These are phyloP conservation scores for Speoplatyrhinus poulsoni DNA, from an alignment of 2,113 vertebrate species.

Conservation along the genomic window DNA sequence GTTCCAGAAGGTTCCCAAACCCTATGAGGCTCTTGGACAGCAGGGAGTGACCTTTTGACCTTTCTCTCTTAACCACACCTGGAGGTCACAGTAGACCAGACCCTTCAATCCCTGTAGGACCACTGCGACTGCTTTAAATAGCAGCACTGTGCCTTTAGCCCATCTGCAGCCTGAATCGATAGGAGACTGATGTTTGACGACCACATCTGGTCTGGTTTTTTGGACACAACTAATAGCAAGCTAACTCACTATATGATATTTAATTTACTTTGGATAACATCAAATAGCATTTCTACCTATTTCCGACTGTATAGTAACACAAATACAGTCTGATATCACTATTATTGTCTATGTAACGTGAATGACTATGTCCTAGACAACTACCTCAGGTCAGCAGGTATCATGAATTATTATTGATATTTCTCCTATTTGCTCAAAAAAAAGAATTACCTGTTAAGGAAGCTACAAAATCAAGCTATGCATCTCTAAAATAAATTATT, in stretches of 20 bases:
- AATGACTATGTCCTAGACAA: too few species aligned
- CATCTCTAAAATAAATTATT: not conserved
- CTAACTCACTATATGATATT: not conserved
- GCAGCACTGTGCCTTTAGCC: constrained; percentile 42
- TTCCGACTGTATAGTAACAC: not conserved
- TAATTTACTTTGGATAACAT: not conserved
- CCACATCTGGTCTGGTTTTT: constrained; percentile 52
- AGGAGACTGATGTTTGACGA: constrained; percentile 27
- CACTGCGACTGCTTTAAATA: constrained; percentile 58
- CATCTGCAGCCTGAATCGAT: constrained; percentile 22
- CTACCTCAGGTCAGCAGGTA: too few species aligned
- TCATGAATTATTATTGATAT: too few species aligned
- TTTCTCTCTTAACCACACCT: constrained; percentile 14
- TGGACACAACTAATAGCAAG: not conserved
- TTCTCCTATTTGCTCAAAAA: too few species aligned
- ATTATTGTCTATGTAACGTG: too few species aligned
- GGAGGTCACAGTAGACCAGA: constrained; percentile 50
- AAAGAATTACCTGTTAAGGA: too few species aligned
- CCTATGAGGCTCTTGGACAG: constrained; percentile 13
- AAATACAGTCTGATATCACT: not conserved
- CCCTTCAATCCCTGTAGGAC: constrained; percentile 33
- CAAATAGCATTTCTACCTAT: not conserved
- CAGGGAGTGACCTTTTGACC: constrained; percentile 40
- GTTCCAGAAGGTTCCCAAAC: constrained; percentile 5
- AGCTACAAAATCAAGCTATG: too few species aligned